Conservation (phyloP, 1,140 invertebrate species). For the Meloidogyne exigua region DNA sequence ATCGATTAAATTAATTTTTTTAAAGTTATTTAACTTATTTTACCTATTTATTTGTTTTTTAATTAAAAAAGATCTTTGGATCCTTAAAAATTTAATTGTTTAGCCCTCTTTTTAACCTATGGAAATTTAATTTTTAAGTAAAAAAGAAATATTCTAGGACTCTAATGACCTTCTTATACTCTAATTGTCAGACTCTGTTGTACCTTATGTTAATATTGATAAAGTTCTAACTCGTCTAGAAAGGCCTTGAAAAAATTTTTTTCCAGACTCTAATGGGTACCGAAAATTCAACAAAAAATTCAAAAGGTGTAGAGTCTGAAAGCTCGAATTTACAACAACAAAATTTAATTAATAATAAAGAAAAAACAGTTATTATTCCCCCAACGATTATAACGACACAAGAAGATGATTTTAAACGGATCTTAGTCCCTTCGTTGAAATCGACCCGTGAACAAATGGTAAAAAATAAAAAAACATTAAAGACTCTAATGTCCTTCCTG, state of each 20-base stretch:
- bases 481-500: not conserved
- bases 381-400: not conserved
- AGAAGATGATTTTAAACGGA: conserved; percentile 28
- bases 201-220: too few species aligned
- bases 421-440: conserved; percentile 30
- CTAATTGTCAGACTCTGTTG: too few species aligned
- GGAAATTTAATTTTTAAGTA: too few species aligned
- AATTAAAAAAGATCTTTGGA: too few species aligned
- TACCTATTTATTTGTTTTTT: too few species aligned
- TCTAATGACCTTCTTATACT: too few species aligned
- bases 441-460: conserved; percentile 57
- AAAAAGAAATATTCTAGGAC: too few species aligned
- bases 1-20: too few species aligned
- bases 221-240: too few species aligned
- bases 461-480: conserved; percentile 30
- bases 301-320: not conserved
- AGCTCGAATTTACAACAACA: not conserved
- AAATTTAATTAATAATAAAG: not conserved
- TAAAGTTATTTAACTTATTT: too few species aligned
- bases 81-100: too few species aligned
- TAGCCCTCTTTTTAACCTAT: not conserved
- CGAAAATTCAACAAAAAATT: not conserved
- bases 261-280: not conserved
- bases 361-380: not conserved
- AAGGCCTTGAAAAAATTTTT: too few species aligned